A percentile compares a stretch with the other conserved stretches of the same genome.
phyloP scores from a whole-genome alignment of 2,888 invertebrate species.

The Portevinia maculata region DNA sequence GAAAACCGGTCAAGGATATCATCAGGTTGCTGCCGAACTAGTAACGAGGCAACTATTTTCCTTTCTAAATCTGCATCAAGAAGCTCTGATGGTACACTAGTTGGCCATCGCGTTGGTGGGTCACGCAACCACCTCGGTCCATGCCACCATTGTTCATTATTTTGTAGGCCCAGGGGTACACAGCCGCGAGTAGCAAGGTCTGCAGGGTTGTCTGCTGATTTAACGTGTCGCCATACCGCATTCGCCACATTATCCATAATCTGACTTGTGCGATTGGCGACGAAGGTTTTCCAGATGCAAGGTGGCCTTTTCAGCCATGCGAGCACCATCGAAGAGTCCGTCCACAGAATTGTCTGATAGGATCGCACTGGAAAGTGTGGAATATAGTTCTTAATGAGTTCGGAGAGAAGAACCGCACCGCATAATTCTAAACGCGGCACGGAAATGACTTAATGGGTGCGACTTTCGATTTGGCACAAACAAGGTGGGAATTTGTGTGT shows the following conservation, averaged over 20 bases:
- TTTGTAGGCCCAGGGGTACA: neutral
- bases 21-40: neutral
- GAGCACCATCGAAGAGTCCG: conserved; percentile 17
- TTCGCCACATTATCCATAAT: conserved; percentile 41
- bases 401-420: conserved; percentile 57
- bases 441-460: conserved; percentile 44
- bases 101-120: neutral
- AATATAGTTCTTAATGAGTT: conserved; percentile 14
- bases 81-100: neutral
- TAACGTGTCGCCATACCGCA: conserved; percentile 48
- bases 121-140: conserved; percentile 14
- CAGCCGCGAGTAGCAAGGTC: conserved; percentile 42
- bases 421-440: conserved; percentile 59
- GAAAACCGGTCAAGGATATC: conserved; percentile 40
- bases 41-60: neutral
- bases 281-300: conserved; percentile 46
- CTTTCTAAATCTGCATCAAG: neutral
- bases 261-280: conserved; percentile 44
- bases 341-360: conserved; percentile 28
- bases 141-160: conserved; percentile 23
- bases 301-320: conserved; percentile 35
- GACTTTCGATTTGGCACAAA: conserved; percentile 48
- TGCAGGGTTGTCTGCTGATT: too few relatives aligned
- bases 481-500: neutral
- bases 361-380: neutral